Conservation (phyloP, 2,888 invertebrate genomes). For the Tridacna gigas region DNA sequence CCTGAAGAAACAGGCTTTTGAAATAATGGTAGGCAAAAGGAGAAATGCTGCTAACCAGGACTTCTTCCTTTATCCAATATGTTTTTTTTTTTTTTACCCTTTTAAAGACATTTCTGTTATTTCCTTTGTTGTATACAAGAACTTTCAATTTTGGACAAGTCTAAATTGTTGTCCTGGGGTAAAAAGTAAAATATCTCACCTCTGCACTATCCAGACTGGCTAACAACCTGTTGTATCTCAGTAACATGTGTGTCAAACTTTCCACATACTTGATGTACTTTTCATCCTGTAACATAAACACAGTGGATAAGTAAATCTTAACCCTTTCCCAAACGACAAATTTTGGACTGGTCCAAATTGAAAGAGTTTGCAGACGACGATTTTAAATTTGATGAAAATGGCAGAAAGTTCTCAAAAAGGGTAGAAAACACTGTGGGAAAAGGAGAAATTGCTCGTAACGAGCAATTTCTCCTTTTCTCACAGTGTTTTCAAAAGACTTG, state of each 20-base stretch:
- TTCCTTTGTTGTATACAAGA: too few relatives aligned
- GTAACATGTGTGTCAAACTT: slow-evolving; percentile 83
- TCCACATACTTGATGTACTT: slow-evolving; percentile 85
- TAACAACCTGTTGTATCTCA: slow-evolving; percentile 87
- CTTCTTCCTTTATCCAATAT: too few relatives aligned
- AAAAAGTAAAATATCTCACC: slow-evolving; percentile 83
- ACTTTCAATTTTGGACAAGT: too few relatives aligned
- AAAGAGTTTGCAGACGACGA: neutral
- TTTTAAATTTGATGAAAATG: neutral
- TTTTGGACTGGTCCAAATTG: neutral
- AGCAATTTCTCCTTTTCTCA: neutral
- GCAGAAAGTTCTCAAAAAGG: neutral
- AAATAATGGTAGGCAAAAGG: too few relatives aligned
- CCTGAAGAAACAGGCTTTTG: too few relatives aligned
- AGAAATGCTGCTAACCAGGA: too few relatives aligned
- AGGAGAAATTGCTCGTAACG: neutral
- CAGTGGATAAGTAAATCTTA: neutral
- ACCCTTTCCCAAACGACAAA: neutral
- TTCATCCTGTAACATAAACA: slow-evolving; percentile 81
- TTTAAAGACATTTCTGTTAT: too few relatives aligned
- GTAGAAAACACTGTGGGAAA: neutral
- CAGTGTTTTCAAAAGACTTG: neutral
- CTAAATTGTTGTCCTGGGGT: too few relatives aligned
- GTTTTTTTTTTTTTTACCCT: too few relatives aligned
- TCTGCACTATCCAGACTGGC: slow-evolving; percentile 90